Base-by-base conservation (phyloP, 2,797 vertebrate genomes). In the Echiichthys vipera region DNA sequence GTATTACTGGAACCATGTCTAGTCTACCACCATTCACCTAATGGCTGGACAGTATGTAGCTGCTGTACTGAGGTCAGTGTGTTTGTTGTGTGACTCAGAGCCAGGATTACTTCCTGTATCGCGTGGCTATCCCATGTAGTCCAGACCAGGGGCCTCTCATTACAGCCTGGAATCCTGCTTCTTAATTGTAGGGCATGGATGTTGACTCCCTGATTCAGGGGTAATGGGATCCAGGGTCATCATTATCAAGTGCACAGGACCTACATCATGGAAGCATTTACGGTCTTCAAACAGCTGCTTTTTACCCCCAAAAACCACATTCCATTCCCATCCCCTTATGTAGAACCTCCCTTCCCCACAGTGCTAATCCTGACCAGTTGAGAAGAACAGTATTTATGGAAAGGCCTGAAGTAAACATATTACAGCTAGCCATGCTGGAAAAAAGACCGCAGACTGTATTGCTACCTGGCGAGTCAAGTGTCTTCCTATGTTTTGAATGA, bases 171-270 rank as follows among this genome's bases (percentile, higher is more conserved):
- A 88, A 87, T 84, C 79, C 86, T 83, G 80, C 57, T 70, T 69
- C 64, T 77, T 88, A 92, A 93, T 93, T 91, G 90, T 24, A 91
- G 91, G 87, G 86, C 87, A 84, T 67, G 64, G 71, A 87, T 69
- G 86, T 84, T 71, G 59, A 85, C 89, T 91, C 84, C 81, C 87
- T 84, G 79, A 87, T 88, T 84, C 80, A 81, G 73, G 74, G 77
- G 83, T 93, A 90, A 91, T 89, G 81, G 87, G 79, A 89, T 81
- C 81, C 88, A 92, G 81, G 90, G 91, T 91, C 85, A 75, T 92
- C 87, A 94, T 92, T 93, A 93, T 89, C 76, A 87, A 89, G 88
- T 78, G 77, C 77, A 80, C 77, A 80, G 77, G 83, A 84, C 82
- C 84, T 80, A 83, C 90, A 90, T 90, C 74, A 79, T 71, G 72